Evolutionary conservation across 2,888 invertebrate genomes (phyloP), one percentile per base, ranked within the genome.

Genomic region (Troides aeacus): DNA sequence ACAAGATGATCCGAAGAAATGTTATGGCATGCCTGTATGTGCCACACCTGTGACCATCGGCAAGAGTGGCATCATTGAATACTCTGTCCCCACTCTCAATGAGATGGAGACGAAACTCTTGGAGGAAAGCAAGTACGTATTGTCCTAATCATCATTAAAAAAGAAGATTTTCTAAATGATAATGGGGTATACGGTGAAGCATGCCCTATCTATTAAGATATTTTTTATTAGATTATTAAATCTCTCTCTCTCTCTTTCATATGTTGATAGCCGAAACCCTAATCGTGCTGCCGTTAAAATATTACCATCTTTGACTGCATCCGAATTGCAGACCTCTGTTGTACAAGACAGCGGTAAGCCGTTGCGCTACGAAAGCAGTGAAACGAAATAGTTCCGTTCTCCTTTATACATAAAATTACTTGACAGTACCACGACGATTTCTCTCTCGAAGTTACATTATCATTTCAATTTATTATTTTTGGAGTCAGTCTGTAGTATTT

Each of bases 31-130:
- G 87, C 60, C 76, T 18, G 74, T 83, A 7, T 92, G 91, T 69
- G 85, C 91, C 7, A 85, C 89, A 0, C 90, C 92, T 0, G 76
- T 91, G 62, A 86, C 81, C 0, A 74, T 91, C 0, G 86, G 89
- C 56, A 79, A 78, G 15, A 76, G 75, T 0, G 92, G 92, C 66
- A 79, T 91, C 36, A 68, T 75, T 2, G 82, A 87, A 74, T 90
- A 89, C 74, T 77, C 81, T 1, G 77, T 91, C 46, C 92, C 92
- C 0, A 75, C 57, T 0, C 82, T 92, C 4, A 88, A 84, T 57
- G 79, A 80, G 0, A 71, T 76, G 1, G 92, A 92, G 73, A 75
- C 66, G 1, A 73, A 74, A 3, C 72, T 90, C 7, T 72, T 92
- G 50, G 81, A 86, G 21, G 73, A 82, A 0, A 81, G 85, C 83